Conservation (phyloP, 2,888 invertebrate species). For the Camponotus fellah region DNA sequence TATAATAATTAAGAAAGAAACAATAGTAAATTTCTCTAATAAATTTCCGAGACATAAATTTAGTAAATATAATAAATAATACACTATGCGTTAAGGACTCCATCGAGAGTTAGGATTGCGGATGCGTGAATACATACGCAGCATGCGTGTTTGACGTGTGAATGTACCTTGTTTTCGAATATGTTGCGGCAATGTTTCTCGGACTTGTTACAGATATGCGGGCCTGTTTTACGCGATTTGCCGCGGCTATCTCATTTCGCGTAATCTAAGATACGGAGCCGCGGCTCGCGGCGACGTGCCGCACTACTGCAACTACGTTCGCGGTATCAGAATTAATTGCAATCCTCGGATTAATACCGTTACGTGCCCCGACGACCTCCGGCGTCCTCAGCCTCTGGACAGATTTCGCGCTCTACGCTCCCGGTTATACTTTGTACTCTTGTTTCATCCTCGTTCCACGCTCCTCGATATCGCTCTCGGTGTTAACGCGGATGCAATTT, state of each 20-base stretch:
- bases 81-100: too few species aligned
- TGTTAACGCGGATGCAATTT: constrained; percentile 43
- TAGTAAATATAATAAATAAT: too few species aligned
- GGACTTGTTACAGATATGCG: constrained; percentile 49
- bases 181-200: constrained; percentile 38
- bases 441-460: constrained; percentile 55
- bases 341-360: constrained; percentile 70
- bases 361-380: constrained; percentile 69
- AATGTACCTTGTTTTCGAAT: neutral
- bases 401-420: constrained; percentile 61
- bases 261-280: constrained; percentile 48
- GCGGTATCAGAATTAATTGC: constrained; percentile 76
- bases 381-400: constrained; percentile 55
- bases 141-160: neutral
- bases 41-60: too few species aligned
- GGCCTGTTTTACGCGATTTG: constrained; percentile 7
- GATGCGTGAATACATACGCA: neutral
- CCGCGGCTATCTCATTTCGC: constrained; percentile 46
- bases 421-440: constrained; percentile 66
- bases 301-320: constrained; percentile 47
- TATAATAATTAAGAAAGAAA: too few species aligned
- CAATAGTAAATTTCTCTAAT: too few species aligned
- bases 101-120: too few species aligned
- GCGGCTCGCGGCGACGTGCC: constrained; percentile 30
- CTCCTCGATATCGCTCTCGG: constrained; percentile 36